Conservation (phyloP, 1,140 invertebrate species). For the Arctopsyche grandis region DNA sequence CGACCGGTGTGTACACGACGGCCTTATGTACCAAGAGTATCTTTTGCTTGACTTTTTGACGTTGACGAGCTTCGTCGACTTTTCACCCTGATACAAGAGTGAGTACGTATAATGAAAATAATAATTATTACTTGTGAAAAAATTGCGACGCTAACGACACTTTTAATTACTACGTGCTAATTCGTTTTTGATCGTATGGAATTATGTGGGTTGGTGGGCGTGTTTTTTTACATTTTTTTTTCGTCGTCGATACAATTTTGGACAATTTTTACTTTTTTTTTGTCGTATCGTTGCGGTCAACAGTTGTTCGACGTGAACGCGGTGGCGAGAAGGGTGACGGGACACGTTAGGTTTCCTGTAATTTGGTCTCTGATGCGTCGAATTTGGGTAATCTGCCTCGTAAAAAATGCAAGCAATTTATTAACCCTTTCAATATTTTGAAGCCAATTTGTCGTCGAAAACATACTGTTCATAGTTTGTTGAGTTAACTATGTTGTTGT, state of each 20-base stretch:
- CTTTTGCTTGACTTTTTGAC: background rate
- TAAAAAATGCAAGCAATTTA: too few species aligned
- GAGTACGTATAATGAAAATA: background rate
- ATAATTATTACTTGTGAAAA: background rate
- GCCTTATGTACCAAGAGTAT: background rate
- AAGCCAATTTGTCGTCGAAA: too few species aligned
- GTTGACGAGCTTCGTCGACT: conserved; percentile 4
- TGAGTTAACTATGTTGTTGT: too few species aligned
- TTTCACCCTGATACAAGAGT: too few species aligned
- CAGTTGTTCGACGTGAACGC: conserved; percentile 12
- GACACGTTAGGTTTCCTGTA: conserved; percentile 13
- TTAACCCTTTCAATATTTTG: too few species aligned
- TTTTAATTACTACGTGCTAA: conserved; percentile 18
- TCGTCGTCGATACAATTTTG: background rate
- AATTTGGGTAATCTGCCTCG: background rate
- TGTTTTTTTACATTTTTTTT: background rate
- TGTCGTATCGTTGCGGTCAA: background rate
- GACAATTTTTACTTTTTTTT: background rate
- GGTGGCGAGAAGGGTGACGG: conserved; percentile 2
- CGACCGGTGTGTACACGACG: conserved; percentile 5
- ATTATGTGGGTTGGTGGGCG: background rate
- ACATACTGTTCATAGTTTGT: too few species aligned
- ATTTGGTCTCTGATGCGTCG: background rate
- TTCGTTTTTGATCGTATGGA: background rate
- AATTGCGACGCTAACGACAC: background rate